Base-by-base conservation (phyloP, 2,888 invertebrate genomes). In the Drosophila koepferae region DNA sequence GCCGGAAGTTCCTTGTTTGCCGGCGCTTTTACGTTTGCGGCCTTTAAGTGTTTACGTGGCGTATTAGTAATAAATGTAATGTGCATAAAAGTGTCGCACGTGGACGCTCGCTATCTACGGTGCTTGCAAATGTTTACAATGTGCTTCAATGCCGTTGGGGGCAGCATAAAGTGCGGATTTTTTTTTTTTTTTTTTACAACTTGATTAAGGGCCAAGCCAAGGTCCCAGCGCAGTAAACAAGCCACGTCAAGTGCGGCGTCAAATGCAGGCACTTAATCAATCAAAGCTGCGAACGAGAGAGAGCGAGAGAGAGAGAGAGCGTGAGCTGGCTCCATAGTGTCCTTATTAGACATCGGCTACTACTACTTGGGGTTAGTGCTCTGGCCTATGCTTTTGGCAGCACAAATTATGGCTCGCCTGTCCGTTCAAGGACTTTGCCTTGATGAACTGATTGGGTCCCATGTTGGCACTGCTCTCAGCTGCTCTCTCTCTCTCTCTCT, bases 21-120 rank as follows among this genome's bases (percentile, higher is more conserved):
- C 43, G 63, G 34, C 66, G 66, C 58, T 46, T 62, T 68, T 71
- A 71, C 55, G 65, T 54, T 58, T 58, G 38, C 53, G 72, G 38
- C 72, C 81, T 77, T 88, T 85, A 85, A 90, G 86, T 90, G 86
- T 89, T 90, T 85, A 79, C 88, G 86, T 88, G 90, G 83, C 88
- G 88, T 77, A 85, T 88, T 85, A 82, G 88, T 74, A 88, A 85
- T 85, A 89, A 86, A 82, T 80, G 81, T 82, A 82, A 89, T 81
- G 82, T 85, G 79, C 74, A 81, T 77, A 66, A 72, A 72, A 77
- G 77, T 72, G 74, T 77, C 80, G 68, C 56, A 63, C 56, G 66
- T 61, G 65, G 62, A 44, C 62, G 20, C 20, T 16, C 9, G 9
- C 16, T 23, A 38, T 8, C 54, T 65, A 53, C 55, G 58, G 55